These are phyloP conservation scores for Itoplectis maculator DNA, from an alignment of 2,888 invertebrate genomes.

Conservation along the genomic window DNA sequence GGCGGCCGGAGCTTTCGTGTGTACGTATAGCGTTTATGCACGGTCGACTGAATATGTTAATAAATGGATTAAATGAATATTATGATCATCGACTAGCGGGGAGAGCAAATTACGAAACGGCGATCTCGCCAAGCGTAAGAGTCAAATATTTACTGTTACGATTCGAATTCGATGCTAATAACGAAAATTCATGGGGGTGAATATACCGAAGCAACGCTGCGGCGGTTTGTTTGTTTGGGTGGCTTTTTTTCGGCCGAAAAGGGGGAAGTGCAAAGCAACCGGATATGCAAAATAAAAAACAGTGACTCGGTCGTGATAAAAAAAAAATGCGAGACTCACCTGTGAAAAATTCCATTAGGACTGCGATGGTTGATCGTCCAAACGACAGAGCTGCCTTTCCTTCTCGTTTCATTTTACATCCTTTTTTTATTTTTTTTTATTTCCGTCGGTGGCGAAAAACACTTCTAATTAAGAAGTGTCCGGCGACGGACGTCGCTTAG, in stretches of 20 bases:
- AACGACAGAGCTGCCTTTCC: conserved; percentile 29
- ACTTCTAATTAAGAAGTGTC: conserved; percentile 48
- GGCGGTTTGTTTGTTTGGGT: conserved; percentile 19
- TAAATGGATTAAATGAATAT: conserved; percentile 60
- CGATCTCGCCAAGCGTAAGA: conserved; percentile 36
- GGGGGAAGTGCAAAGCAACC: conserved; percentile 21
- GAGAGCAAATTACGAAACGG: conserved; percentile 47
- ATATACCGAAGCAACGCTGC: background rate
- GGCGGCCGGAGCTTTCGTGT: too few species aligned
- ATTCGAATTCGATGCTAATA: conserved; percentile 54
- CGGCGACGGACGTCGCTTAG: conserved; percentile 14
- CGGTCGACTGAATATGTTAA: conserved; percentile 39
- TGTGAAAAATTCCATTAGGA: conserved; percentile 24
- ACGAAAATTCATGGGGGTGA: conserved; percentile 36
- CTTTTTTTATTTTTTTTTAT: background rate
- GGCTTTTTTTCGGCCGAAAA: background rate
- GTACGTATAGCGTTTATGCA: conserved; percentile 24
- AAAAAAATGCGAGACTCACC: background rate
- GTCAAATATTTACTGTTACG: conserved; percentile 48
- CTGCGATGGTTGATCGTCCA: conserved; percentile 10
- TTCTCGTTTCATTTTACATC: conserved; percentile 19
- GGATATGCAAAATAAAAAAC: conserved; percentile 15
- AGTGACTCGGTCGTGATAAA: background rate
- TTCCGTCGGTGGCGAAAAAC: conserved; percentile 3
- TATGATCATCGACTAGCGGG: conserved; percentile 42